Conservation (phyloP, 2,113 vertebrate species). For the Chrysochloris asiatica region DNA sequence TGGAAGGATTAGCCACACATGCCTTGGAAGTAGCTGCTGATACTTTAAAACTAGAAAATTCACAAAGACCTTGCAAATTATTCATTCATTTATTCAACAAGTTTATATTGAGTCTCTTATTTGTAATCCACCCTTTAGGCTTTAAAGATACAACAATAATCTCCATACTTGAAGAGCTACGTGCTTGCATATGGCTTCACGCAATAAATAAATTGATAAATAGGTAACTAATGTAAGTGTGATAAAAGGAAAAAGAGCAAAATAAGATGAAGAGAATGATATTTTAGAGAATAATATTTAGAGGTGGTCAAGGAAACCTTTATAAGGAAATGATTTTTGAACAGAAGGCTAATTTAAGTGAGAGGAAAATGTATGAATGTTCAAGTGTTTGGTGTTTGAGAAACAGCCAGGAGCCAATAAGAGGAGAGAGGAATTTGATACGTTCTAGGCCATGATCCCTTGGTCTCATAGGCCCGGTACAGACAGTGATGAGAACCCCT, state of each 20-base stretch:
- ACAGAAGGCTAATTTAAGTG: background rate
- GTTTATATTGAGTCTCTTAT: background rate
- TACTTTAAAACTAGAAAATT: background rate
- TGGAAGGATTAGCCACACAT: background rate
- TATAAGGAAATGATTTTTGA: background rate
- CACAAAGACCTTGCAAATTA: background rate
- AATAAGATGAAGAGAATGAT: background rate
- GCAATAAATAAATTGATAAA: background rate
- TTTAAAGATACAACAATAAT: background rate
- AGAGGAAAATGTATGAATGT: background rate
- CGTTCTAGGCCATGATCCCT: background rate
- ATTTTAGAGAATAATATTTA: background rate
- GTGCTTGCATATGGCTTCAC: background rate
- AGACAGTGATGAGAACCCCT: rapidly evolving
- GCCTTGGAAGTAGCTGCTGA: background rate
- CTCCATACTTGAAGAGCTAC: background rate
- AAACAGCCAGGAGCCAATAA: background rate
- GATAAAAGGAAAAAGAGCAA: background rate
- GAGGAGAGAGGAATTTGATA: background rate
- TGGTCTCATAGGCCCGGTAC: background rate
- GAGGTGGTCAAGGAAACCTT: background rate
- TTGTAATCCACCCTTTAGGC: background rate
- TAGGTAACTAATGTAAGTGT: background rate
- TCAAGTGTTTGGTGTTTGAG: background rate
- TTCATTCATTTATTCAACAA: background rate